Base-by-base conservation (phyloP, 1,140 invertebrate species). In the Meloidogyne exigua region DNA sequence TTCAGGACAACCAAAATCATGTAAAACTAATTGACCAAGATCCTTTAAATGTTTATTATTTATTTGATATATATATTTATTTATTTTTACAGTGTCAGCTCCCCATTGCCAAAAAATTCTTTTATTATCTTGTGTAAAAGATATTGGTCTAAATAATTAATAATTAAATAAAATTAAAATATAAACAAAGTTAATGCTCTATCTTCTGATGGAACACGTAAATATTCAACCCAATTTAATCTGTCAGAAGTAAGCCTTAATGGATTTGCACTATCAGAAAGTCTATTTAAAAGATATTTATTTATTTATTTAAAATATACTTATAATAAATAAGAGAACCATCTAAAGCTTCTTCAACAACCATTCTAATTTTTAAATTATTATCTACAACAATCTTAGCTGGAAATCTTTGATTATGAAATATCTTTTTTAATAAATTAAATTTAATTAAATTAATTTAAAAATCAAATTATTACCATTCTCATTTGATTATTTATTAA, bases 21-120 rank as follows among this genome's bases (percentile, higher is more conserved):
- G 84, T 23, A 81, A 69, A 12, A 83, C 81, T 3, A 85, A 73
- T 32, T 82, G 79, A 39, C 84, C 84, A 26, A 86, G 81, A 68
- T 86, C 86, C 23, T 71, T 2, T 26, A 25, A 68, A 36, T n/a
- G 9, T 26, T 36, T n/a, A n/a, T n/a, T 26, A 25, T 7, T 10
- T 18, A 49, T 49, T 49, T 49, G n/a, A n/a, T n/a, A n/a, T 18
- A 68, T 26, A 36, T 68, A 25, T 13, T 42, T 25, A 68, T 12
- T 26, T 68, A 26, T 68, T 36, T n/a, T 70, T 39, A 70, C 68
- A 32, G 82, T 82, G 21, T 73, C 86, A 11, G 76, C 80, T 68
- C 84, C 85, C 86, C 83, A 82, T 44, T 83, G 75, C 86, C 86
- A 87, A 68, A 85, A 86, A 62, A 87, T 82, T 44, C 77, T 81